Conservation (phyloP, 53 echinoderm and acorn worm species). For the Zoroaster sp. region DNA sequence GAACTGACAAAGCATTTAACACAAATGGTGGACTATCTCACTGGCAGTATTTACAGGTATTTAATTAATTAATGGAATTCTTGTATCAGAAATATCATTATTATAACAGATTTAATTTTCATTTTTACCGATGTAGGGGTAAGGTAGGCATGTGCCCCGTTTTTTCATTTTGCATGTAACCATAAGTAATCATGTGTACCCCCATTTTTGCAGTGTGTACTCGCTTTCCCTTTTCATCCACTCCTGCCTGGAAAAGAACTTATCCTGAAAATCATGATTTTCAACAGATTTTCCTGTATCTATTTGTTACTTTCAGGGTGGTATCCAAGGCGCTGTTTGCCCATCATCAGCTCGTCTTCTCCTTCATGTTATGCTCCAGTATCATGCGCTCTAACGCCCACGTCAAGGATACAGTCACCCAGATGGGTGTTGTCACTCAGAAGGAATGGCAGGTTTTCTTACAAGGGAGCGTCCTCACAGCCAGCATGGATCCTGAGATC, state of each 20-base stretch:
- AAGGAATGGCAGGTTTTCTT: constrained; percentile 86
- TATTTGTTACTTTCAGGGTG: constrained; percentile 59
- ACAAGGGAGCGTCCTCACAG: constrained; percentile 84
- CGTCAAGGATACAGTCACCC: constrained; percentile 58
- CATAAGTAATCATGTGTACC: no score
- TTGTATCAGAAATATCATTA: neutral
- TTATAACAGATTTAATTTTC: no score
- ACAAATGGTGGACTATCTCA: constrained; percentile 92
- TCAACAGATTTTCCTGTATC: neutral
- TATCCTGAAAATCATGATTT: no score
- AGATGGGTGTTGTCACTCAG: constrained; percentile 66
- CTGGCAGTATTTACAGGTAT: constrained; percentile 94
- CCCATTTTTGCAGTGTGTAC: no score
- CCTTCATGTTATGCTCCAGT: constrained; percentile 86
- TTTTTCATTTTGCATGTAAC: no score
- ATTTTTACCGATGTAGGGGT: no score
- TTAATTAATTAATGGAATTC: neutral
- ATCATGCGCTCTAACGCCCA: constrained; percentile 79
- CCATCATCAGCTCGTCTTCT: constrained; percentile 82
- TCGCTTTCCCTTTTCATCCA: no score
- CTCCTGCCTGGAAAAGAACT: no score
- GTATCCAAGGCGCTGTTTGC: constrained; percentile 86
- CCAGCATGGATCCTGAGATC: constrained; percentile 68
- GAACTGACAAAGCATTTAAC: constrained; percentile 77
- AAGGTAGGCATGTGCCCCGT: no score